Percentiles rank a stretch among this genome's conserved stretches.
These are phyloP conservation scores for Coenonympha arcania DNA, from an alignment of 2,888 invertebrate genomes.

Conservation along the genomic window DNA sequence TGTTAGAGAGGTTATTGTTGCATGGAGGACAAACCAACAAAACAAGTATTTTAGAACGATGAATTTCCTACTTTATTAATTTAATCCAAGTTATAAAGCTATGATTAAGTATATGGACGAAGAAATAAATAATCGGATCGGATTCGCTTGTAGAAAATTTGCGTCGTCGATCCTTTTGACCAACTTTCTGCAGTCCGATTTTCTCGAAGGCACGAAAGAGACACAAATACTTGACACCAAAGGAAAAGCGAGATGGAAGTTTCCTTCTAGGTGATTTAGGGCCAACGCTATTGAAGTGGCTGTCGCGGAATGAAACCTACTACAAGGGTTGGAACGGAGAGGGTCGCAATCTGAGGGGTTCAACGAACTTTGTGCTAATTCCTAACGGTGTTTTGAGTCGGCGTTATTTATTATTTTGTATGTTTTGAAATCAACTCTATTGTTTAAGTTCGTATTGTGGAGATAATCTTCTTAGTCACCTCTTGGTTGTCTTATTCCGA, in stretches of 20 bases:
- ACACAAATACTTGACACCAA: not conserved
- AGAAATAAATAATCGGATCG: not conserved
- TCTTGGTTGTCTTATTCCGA: no score
- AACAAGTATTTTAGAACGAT: no score
- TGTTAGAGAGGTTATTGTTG: not conserved
- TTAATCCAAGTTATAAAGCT: not conserved
- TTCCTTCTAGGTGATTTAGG: slow-evolving; percentile 13
- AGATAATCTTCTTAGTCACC: not conserved
- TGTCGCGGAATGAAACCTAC: slow-evolving; percentile 32
- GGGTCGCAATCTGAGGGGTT: slow-evolving; percentile 38
- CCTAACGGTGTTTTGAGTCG: slow-evolving; percentile 26
- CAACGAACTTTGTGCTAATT: slow-evolving; percentile 56
- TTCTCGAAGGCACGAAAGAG: slow-evolving; percentile 16
- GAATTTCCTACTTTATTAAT: not conserved
- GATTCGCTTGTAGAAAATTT: not conserved
- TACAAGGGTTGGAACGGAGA: slow-evolving; percentile 26
- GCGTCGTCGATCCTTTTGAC: not conserved
- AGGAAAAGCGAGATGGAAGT: slow-evolving; percentile 18
- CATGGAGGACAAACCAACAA: no score
- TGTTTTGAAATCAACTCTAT: not conserved
- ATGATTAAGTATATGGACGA: no score
- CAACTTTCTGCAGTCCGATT: slow-evolving; percentile 11
- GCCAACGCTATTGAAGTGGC: slow-evolving; percentile 10
- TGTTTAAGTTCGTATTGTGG: not conserved
- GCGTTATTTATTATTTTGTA: slow-evolving; percentile 1